Conservation (phyloP, 2,113 vertebrate genomes). For the Microtus oregoni region DNA sequence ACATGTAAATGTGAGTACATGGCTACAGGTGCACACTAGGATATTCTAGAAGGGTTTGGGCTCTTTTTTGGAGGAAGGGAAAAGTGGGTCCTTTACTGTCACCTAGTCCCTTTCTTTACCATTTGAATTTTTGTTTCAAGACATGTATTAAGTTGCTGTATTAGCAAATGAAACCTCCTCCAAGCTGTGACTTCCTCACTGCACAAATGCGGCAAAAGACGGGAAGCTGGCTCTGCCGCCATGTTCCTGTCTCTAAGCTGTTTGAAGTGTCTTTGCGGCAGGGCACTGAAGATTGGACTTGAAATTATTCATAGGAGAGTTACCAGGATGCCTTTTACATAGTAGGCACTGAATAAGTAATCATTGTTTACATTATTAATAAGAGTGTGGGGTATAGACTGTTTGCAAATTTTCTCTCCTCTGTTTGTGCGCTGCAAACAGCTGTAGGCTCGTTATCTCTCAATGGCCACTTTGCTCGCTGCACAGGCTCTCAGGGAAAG, state of each 20-base stretch:
- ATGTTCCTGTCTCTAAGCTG: background rate
- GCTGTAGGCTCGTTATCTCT: background rate
- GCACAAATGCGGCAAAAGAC: background rate
- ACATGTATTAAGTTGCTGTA: background rate
- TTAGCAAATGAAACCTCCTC: background rate
- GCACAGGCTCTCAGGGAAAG: rapidly evolving
- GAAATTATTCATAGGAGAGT: conserved; percentile 29
- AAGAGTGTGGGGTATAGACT: background rate
- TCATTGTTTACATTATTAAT: conserved; percentile 50
- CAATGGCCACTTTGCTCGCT: background rate
- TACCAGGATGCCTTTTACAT: background rate
- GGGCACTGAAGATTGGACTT: background rate
- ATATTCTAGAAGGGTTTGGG: too few relatives aligned
- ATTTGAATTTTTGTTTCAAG: background rate
- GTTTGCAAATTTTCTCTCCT: background rate
- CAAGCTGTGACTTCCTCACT: too few relatives aligned
- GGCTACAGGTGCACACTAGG: background rate
- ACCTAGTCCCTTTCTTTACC: background rate
- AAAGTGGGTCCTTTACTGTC: background rate
- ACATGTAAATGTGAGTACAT: background rate
- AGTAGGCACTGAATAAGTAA: conserved; percentile 45
- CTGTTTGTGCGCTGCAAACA: background rate
- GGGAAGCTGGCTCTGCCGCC: background rate
- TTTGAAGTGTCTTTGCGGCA: background rate
- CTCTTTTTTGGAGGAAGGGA: background rate